These are phyloP conservation scores for Pandemis heparana DNA, from an alignment of 2,888 invertebrate genomes.

Conservation along the genomic window DNA sequence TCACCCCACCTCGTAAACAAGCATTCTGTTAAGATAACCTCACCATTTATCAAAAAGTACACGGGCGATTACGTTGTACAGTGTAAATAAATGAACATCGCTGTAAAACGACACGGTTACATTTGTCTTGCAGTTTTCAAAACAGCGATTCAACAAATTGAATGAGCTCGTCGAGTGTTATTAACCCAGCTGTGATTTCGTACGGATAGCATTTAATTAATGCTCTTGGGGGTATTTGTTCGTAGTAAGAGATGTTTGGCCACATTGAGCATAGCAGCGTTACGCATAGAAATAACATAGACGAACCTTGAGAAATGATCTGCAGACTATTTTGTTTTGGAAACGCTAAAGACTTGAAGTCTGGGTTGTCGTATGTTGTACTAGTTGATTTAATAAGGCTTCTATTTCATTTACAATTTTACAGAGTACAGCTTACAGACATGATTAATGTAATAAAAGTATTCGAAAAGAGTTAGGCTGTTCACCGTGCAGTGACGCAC, in stretches of 20 bases:
- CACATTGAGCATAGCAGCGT: not conserved
- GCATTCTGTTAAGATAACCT: not conserved
- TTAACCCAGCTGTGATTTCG: constrained; percentile 12
- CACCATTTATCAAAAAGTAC: constrained; percentile 6
- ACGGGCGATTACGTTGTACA: not conserved
- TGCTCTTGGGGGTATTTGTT: not conserved
- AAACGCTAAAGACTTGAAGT: not conserved
- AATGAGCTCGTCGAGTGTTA: not conserved
- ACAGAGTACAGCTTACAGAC: no score
- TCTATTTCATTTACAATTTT: no score
- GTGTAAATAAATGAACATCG: constrained; percentile 1
- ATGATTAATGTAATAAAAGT: no score
- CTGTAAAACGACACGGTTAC: not conserved
- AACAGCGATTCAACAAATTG: constrained; percentile 15
- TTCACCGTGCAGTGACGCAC: no score
- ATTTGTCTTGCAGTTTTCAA: constrained; percentile 10
- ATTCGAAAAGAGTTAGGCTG: no score
- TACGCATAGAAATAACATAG: not conserved
- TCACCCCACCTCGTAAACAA: not conserved
- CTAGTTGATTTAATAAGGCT: not conserved
- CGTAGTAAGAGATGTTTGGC: not conserved
- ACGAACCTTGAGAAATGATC: not conserved
- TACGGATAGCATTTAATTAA: constrained; percentile 6
- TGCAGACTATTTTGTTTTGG: not conserved
- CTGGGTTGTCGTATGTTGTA: not conserved